Evolutionary conservation across 1,140 invertebrate genomes (phyloP), one percentile per base, ranked within the genome.

Genomic region (Pseudomyrmex cubaensis): DNA sequence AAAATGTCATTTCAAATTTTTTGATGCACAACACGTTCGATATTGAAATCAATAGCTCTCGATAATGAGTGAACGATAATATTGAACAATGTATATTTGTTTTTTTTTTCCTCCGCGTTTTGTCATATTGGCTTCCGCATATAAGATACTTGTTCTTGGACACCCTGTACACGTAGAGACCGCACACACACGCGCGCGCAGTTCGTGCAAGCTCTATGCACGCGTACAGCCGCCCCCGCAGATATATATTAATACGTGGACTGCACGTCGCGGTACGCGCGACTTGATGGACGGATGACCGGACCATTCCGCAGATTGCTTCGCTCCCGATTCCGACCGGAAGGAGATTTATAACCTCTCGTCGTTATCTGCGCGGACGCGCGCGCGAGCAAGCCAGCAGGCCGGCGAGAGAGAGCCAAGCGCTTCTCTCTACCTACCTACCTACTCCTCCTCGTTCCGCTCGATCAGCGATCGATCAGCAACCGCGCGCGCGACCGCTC

Each of bases 241-340:
- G 85, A 90, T 85, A 90, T 80, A 84, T 90, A 89, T 90, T 87
- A 89, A 85, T 87, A 90, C 87, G 87, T 89, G 87, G 82, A 88
- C 82, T 61, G 89, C 87, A 85, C 87, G 88, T 88, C 85, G 89
- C 75, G 86, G 86, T 89, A 80, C 85, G 87, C 87, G 88, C 80
- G 86, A 90, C 91, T 93, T 94, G 93, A 94, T 93, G 91, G 93
- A 94, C 93, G 93, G 91, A 94, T 94, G 93, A 94, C 89, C 93
- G 90, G 89, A 89, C 93, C 93, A 94, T 94, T 94, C 93, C 92
- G 92, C 93, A 94, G 93, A 94, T 94, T 94, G 93, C 92, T 91
- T 93, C 91, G 91, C 87, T 92, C 90, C 90, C 90, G 92, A 92
- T 91, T 92, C 88, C 92, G 85, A 91, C 90, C 92, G 91, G 93